Conservation (phyloP, 2,113 vertebrate genomes). For the Piprites chloris region DNA sequence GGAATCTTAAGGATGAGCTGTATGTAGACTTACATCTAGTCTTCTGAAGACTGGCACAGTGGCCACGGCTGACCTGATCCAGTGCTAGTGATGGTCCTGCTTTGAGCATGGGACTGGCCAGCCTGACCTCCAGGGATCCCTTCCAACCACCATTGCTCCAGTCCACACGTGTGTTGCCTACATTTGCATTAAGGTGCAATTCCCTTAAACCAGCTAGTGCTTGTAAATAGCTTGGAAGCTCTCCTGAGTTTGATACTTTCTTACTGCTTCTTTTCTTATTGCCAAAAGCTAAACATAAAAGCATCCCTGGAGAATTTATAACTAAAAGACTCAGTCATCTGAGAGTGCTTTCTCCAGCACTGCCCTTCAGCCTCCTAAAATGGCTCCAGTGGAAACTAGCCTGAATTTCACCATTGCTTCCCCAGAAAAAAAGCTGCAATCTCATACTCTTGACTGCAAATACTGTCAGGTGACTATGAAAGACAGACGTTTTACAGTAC, state of each 20-base stretch:
- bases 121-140: not conserved
- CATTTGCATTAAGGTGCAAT: not conserved
- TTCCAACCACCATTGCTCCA: not conserved
- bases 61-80: fast-evolving
- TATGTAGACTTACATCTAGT: not conserved
- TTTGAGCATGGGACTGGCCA: not conserved
- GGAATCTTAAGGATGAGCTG: not conserved
- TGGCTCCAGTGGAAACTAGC: not conserved
- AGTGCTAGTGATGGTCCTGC: not conserved
- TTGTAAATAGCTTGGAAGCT: not conserved
- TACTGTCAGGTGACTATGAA: not conserved
- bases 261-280: not conserved
- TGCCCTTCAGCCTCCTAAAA: not conserved
- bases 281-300: not conserved
- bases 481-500: not conserved
- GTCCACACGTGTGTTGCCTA: not conserved
- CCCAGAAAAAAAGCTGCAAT: not conserved
- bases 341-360: not conserved
- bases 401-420: not conserved
- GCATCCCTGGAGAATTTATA: not conserved
- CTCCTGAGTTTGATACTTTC: not conserved
- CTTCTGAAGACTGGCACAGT: not conserved
- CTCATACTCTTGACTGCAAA: not conserved
- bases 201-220: not conserved
- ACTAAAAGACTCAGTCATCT: not conserved